Conservation (phyloP, 1,140 invertebrate genomes). For the Myzus persicae region DNA sequence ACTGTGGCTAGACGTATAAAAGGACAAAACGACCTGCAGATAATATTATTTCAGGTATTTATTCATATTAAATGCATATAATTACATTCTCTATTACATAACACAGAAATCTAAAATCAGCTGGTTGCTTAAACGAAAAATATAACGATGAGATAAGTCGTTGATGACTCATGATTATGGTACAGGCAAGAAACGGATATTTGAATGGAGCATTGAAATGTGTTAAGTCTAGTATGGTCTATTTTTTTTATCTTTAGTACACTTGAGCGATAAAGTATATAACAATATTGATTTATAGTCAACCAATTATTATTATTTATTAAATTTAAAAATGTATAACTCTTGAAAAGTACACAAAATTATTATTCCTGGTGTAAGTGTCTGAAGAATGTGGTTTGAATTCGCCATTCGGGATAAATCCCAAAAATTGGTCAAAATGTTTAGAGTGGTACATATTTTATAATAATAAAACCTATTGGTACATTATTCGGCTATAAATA, state of each 20-base stretch:
- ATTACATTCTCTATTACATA: neutral
- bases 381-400: neutral
- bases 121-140: neutral
- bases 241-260: neutral
- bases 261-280: neutral
- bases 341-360: neutral
- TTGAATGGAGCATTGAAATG: neutral
- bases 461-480: neutral
- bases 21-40: neutral
- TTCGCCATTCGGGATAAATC: neutral
- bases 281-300: no score
- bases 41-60: neutral
- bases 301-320: neutral
- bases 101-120: neutral
- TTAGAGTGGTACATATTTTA: no score
- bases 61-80: neutral
- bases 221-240: neutral
- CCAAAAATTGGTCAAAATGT: no score
- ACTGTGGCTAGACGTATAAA: neutral
- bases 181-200: neutral
- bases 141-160: neutral
- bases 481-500: neutral
- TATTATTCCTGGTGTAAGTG: neutral
- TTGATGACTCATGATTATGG: neutral
- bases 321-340: no score